These are phyloP conservation scores for Trachythela sp. DNA, from an alignment of 64 coral and sea anemone species.

Conservation along the genomic window DNA sequence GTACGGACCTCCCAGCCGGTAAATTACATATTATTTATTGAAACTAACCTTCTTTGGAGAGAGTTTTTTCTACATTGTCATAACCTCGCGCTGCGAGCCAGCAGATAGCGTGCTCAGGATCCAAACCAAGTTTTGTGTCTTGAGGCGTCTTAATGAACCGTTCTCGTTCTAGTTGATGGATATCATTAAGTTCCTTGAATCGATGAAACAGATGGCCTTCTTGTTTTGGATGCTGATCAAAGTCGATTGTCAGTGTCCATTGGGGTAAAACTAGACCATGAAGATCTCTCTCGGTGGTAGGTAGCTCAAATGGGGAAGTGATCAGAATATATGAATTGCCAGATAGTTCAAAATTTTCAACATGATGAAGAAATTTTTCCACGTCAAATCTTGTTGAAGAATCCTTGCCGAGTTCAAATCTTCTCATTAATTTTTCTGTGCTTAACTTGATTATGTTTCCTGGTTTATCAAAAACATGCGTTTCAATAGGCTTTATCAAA, in stretches of 20 bases:
- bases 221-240: conserved; percentile 60
- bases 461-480: conserved; percentile 16
- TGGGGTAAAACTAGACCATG: conserved; percentile 66
- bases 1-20: too few relatives aligned
- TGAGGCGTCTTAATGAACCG: conserved; percentile 58
- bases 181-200: conserved; percentile 61
- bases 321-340: conserved; percentile 60
- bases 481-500: conserved; percentile 40
- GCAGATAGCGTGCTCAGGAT: conserved; percentile 65
- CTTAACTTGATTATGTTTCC: conserved; percentile 37
- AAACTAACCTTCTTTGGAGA: conserved; percentile 22
- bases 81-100: conserved; percentile 66
- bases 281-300: conserved; percentile 40
- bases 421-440: conserved; percentile 18
- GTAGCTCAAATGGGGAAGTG: conserved; percentile 50
- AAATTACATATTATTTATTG: too few relatives aligned
- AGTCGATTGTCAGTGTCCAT: conserved; percentile 67
- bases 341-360: conserved; percentile 48
- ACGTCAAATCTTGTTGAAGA: conserved; percentile 26
- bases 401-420: conserved; percentile 1
- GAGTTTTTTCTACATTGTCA: conserved; percentile 50
- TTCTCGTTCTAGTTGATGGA: conserved; percentile 59
- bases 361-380: conserved; percentile 44
- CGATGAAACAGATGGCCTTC: conserved; percentile 43
- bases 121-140: conserved; percentile 55